phyloP scores from a whole-genome alignment of 2,797 vertebrate species.

The Rhyacichthys aspro region DNA sequence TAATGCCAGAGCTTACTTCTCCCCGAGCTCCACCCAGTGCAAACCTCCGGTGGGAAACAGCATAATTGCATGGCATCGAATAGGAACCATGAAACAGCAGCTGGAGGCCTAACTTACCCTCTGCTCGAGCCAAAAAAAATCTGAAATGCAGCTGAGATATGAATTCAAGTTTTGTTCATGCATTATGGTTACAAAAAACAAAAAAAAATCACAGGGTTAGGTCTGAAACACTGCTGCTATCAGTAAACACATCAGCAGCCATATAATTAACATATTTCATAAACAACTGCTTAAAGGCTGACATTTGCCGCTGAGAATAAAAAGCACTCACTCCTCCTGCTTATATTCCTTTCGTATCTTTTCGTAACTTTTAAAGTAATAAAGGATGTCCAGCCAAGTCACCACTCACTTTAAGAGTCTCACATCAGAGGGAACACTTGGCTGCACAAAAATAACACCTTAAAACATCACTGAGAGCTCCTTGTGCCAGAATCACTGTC shows the following conservation, averaged over 20 bases:
- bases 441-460: constrained; percentile 34
- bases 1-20: constrained; percentile 64
- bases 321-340: too few relatives aligned
- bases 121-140: constrained; percentile 47
- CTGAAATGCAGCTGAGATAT: constrained; percentile 46
- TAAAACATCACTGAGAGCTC: constrained; percentile 46
- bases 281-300: neutral
- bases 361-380: constrained; percentile 54
- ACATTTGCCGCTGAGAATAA: constrained; percentile 10
- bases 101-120: constrained; percentile 55
- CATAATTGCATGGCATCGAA: constrained; percentile 70
- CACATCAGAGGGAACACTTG: constrained; percentile 31
- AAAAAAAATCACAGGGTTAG: constrained; percentile 48
- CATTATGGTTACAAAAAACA: constrained; percentile 19
- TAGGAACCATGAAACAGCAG: constrained; percentile 71
- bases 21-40: constrained; percentile 66
- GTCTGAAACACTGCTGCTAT: constrained; percentile 40
- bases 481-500: constrained; percentile 25
- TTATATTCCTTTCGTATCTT: too few relatives aligned
- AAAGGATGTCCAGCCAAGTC: constrained; percentile 59
- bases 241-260: constrained; percentile 12
- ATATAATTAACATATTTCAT: neutral
- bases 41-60: constrained; percentile 69
- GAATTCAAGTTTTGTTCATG: constrained; percentile 40
- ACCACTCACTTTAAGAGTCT: constrained; percentile 41